phyloP scores from a whole-genome alignment of 2,797 vertebrate species.

The Coluber constrictor region DNA sequence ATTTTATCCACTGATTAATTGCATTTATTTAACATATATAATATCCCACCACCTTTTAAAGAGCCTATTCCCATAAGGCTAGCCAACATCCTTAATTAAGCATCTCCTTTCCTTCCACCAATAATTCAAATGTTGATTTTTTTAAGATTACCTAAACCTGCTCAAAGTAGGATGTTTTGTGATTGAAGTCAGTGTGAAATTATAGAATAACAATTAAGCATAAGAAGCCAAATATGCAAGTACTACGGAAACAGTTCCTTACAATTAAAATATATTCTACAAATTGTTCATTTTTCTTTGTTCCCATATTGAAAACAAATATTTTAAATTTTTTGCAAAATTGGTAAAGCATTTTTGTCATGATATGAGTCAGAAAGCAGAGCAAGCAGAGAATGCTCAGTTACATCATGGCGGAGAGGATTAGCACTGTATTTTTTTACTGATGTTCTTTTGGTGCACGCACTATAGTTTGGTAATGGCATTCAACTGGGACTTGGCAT shows the following conservation, averaged over 20 bases:
- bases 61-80: neutral
- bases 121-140: neutral
- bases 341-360: neutral
- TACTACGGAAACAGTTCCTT: neutral
- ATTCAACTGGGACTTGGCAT: neutral
- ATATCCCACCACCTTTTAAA: neutral
- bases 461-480: neutral
- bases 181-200: no score
- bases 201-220: neutral
- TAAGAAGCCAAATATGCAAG: neutral
- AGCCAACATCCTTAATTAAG: neutral
- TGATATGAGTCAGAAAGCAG: neutral
- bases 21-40: neutral
- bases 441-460: neutral
- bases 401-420: neutral
- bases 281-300: neutral
- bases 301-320: neutral
- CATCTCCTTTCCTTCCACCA: neutral
- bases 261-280: neutral
- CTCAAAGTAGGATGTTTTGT: neutral
- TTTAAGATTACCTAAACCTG: neutral
- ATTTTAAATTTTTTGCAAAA: neutral
- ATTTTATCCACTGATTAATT: neutral
- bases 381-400: neutral
- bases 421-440: neutral